phyloP scores from a whole-genome alignment of 2,797 vertebrate genomes.

The Pseudomugil gertrudae region DNA sequence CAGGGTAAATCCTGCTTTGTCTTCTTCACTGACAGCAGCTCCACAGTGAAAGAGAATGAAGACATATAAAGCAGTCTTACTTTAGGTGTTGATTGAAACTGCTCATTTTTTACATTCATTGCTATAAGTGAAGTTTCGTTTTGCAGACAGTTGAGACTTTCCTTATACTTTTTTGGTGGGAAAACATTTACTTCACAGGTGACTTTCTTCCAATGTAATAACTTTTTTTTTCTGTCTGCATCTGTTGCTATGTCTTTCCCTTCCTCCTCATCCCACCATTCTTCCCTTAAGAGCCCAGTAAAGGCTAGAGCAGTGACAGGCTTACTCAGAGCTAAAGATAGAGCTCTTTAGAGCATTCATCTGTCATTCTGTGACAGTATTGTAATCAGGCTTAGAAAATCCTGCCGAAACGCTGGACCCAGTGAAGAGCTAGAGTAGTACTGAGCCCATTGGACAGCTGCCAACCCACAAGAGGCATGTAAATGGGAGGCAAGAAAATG shows the following conservation, averaged over 20 bases:
- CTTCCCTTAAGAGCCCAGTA: constrained; percentile 61
- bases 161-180: constrained; percentile 2
- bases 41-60: constrained; percentile 41
- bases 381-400: constrained; percentile 75
- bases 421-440: constrained; percentile 59
- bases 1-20: constrained; percentile 66
- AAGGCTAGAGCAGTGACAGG: constrained; percentile 52
- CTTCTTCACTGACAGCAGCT: constrained; percentile 68
- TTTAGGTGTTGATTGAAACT: constrained; percentile 16
- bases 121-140: constrained; percentile 6
- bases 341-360: constrained; percentile 71
- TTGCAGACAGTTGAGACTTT: neutral
- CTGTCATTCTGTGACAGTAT: constrained; percentile 76
- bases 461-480: constrained; percentile 61
- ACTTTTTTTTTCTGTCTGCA: constrained; percentile 54
- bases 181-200: constrained; percentile 16
- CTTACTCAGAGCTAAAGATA: constrained; percentile 77
- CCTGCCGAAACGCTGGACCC: constrained; percentile 64
- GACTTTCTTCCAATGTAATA: constrained; percentile 47
- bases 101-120: constrained; percentile 6
- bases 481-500: constrained; percentile 54
- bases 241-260: constrained; percentile 44
- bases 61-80: constrained; percentile 38
- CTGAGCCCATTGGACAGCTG: constrained; percentile 60
- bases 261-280: constrained; percentile 52